Evolutionary conservation across 2,113 vertebrate species (phyloP).

Genomic region (Monarcha castaneiventris): DNA sequence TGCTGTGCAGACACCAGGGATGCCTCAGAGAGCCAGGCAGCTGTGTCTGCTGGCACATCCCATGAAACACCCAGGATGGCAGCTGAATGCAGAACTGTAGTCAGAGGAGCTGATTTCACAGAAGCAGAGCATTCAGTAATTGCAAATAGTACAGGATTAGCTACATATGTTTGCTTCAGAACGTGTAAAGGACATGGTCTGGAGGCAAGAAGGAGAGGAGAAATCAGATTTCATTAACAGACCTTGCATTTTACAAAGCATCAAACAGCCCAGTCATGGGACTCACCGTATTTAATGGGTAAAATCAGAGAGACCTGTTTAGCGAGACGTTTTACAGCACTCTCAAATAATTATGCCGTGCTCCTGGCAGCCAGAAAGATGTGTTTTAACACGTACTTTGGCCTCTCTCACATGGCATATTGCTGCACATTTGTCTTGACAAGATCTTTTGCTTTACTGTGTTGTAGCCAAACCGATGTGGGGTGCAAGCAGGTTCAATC

Average conservation of each 20-base stretch:
- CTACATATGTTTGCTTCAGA: not conserved
- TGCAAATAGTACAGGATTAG: not conserved
- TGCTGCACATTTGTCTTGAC: constrained; percentile 16
- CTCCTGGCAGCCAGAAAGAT: constrained; percentile 15
- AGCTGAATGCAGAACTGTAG: not conserved
- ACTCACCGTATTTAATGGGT: not conserved
- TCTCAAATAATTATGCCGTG: not conserved
- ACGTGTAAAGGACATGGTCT: not conserved
- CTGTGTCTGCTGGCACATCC: not conserved
- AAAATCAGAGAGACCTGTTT: constrained; percentile 20
- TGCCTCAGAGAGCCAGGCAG: not conserved
- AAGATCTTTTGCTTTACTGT: not conserved
- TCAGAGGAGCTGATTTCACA: not conserved
- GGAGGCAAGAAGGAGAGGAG: not conserved
- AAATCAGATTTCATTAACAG: not conserved
- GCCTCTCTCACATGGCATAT: not conserved
- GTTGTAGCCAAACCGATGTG: not conserved
- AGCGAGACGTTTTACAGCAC: not conserved
- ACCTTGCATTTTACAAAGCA: not conserved
- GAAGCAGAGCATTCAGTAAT: not conserved
- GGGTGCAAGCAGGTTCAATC: constrained; percentile 1
- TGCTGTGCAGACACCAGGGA: not conserved
- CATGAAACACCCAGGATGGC: not conserved
- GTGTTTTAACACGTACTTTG: constrained; percentile 42
- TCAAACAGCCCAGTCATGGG: not conserved